Percentiles rank a stretch among this genome's conserved stretches.
Evolutionary conservation across 35 echinoderm and acorn worm species (phyloP).

Genomic region (Lytechinus variegatus): DNA sequence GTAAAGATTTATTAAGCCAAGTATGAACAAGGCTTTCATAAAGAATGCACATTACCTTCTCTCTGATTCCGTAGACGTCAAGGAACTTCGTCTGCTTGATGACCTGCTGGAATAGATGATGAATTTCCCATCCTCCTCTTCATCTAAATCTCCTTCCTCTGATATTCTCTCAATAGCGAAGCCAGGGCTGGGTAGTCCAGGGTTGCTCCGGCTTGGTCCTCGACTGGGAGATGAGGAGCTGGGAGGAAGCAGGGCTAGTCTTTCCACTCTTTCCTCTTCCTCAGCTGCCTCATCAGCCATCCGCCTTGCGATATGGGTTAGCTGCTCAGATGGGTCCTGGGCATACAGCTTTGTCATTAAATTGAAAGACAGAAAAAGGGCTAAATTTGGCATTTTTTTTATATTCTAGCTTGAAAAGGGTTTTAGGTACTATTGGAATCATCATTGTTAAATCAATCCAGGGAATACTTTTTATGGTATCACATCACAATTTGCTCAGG

Average conservation of each 20-base stretch:
- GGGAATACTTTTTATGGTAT: too few species aligned
- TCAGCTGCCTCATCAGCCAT: not conserved
- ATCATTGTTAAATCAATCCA: too few species aligned
- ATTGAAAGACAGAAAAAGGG: not conserved
- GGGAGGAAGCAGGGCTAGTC: constrained; percentile 17
- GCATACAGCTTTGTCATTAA: not conserved
- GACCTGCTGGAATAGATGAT: constrained; percentile 17
- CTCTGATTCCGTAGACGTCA: constrained; percentile 34
- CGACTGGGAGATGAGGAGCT: not conserved
- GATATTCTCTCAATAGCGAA: constrained; percentile 23
- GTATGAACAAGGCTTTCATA: too few species aligned
- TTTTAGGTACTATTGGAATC: too few species aligned
- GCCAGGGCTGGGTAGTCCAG: not conserved
- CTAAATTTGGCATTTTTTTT: not conserved
- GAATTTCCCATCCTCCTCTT: not conserved
- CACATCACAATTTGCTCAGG: too few species aligned
- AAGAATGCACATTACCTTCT: constrained; percentile 25
- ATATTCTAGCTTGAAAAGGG: too few species aligned
- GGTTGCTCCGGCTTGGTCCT: not conserved
- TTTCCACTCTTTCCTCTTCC: constrained; percentile 10
- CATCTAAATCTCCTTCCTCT: constrained; percentile 11
- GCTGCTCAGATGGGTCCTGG: not conserved
- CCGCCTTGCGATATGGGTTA: not conserved
- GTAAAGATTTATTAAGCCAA: too few species aligned
- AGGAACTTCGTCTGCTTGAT: constrained; percentile 47